Evolutionary conservation across 2,797 vertebrate genomes (phyloP), one percentile per base, ranked within the genome.

Genomic region (Geotria australis): DNA sequence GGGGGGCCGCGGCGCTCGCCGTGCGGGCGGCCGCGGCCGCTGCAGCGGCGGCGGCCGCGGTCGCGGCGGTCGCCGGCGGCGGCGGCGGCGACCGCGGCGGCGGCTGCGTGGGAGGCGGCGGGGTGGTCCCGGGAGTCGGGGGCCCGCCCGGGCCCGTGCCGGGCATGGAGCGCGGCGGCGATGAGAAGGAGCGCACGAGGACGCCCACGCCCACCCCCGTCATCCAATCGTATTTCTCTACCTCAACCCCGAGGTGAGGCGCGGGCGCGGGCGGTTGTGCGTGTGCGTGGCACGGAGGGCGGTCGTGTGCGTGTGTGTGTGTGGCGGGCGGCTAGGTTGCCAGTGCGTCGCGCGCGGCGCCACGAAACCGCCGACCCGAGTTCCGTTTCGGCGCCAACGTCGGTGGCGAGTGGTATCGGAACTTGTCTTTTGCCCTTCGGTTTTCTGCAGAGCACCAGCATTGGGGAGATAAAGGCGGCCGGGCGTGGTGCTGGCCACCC

Each of bases 161-260:
- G 12, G 49, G 15, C 8, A 12, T 53, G 49, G 49, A 53, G 49
- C 12, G 15, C 15, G 15, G 49, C 49, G 15, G 12, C 9, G 49
- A 53, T 12, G 49, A 12, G 12, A 53, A 53, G 15, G 49, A 53
- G 15, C 12, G 15, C 12, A 12, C 49, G 9, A 53, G 49, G 49
- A 53, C 49, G 9, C 49, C 49, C 12, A 53, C 49, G 9, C 12
- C 82, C 62, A 86, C 88, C 9, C 85, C 85, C 11, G 86, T 95
- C 67, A 95, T 94, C 67, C 88, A 95, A 68, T 65, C 83, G 48
- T 91, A 83, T 65, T 85, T 78, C 64, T 73, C 79, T 53, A 53
- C 49, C 49, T 53, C 49, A 53, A n/a, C 49, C 15, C 15, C 12
- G 12, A 53, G 49, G 49, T 15, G 53, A 15, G 49, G 12, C 49